A percentile compares a stretch with the other conserved stretches of the same genome.
Evolutionary conservation across 2,888 invertebrate species (phyloP).

Genomic region (Apamea crenata): DNA sequence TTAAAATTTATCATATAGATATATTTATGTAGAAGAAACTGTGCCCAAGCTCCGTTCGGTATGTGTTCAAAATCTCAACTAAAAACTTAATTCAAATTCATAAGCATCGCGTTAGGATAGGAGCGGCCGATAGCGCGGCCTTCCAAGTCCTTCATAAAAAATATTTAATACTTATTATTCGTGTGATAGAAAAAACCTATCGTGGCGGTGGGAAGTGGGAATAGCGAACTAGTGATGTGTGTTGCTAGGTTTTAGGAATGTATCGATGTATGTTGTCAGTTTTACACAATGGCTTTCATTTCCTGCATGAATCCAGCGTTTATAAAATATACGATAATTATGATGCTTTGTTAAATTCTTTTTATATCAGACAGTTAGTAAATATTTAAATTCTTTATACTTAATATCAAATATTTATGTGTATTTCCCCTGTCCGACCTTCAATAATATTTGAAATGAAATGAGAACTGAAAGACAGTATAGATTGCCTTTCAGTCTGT

Average conservation of each 20-base stretch:
- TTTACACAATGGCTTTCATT: slow-evolving; percentile 24
- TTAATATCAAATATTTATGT: background rate
- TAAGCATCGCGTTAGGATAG: slow-evolving; percentile 70
- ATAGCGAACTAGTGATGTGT: slow-evolving; percentile 69
- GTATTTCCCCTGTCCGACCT: background rate
- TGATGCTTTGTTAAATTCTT: slow-evolving; percentile 16
- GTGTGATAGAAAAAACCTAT: slow-evolving; percentile 75
- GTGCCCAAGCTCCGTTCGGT: slow-evolving; percentile 12
- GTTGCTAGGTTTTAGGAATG: slow-evolving; percentile 9
- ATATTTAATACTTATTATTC: slow-evolving; percentile 79
- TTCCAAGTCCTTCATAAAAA: slow-evolving; percentile 74
- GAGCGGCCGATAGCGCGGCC: slow-evolving; percentile 75
- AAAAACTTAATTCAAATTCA: slow-evolving; percentile 68
- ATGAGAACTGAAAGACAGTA: background rate
- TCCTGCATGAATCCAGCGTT: slow-evolving; percentile 1
- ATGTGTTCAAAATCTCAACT: slow-evolving; percentile 44
- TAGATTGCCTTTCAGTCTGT: background rate
- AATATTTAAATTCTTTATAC: slow-evolving; percentile 4
- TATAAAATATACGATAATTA: slow-evolving; percentile 4
- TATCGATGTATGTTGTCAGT: slow-evolving; percentile 35
- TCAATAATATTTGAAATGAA: background rate
- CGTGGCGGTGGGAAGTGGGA: slow-evolving; percentile 76
- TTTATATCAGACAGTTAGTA: background rate
- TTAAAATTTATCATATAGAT: slow-evolving; percentile 1
- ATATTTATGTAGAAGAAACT: slow-evolving; percentile 12